Base-by-base conservation (phyloP, 2,888 invertebrate genomes). In the Metacarcinus magister region DNA sequence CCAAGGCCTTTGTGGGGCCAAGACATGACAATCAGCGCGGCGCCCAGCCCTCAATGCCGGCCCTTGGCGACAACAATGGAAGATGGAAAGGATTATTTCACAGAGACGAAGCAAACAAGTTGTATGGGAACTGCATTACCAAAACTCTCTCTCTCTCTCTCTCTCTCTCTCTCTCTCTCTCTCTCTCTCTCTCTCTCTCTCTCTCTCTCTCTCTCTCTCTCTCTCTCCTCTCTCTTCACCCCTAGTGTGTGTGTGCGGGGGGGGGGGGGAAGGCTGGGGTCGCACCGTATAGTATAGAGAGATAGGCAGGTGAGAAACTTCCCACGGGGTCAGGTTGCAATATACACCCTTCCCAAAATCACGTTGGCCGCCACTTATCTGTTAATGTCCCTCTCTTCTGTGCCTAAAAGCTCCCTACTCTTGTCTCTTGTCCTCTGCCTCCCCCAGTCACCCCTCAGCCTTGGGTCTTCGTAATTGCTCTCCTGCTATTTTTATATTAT, bases 161-260 rank as follows among this genome's bases (percentile, higher is more conserved):
- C 91, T 91, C 91, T 91, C 91, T 46, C 91, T 91, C 91, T 91
- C 91, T 91, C 91, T 91, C 91, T 91, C 91, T 46, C 46, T 46
- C 46, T 46, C 46, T 91, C 91, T 91, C 91, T 91, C 91, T 91
- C 91, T 91, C 91, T 91, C 82, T 82, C 82, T 82, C 82, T 82
- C 82, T 82, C 32, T 32, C 28, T 75, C 5, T 28, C 28, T 28
- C 75, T 75, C 10, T 75, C 7, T 19, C 67, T 67, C n/a, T 67
- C 67, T 5, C n/a, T n/a, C 10, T 90, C 90, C 23, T 90, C n/a
- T 90, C 28, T 44, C 5, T 19, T 67, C 5, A n/a, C n/a, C 10
- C 82, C 4, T 75, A 13, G 28, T 32, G 28, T 82, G 82, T 82
- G 28, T 82, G 28, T 32, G 0, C 32, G 82, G 10, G 23, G n/a